These are phyloP conservation scores for Menidia menidia DNA, from an alignment of 2,797 vertebrate species.

Conservation along the genomic window DNA sequence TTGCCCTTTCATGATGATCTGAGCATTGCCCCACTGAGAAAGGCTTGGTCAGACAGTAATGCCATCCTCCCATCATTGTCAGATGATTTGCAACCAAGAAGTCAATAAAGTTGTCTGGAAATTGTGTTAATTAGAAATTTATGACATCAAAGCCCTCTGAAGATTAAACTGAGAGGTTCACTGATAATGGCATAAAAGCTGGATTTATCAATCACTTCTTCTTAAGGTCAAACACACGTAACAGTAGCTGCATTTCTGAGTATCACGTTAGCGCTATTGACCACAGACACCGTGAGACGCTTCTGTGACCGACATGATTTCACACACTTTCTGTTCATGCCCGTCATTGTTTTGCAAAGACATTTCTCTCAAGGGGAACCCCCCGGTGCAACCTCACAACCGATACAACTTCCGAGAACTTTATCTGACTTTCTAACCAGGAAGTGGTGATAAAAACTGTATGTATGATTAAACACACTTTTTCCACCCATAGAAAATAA, in stretches of 20 bases:
- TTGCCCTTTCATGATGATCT: constrained; percentile 60
- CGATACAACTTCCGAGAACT: constrained; percentile 25
- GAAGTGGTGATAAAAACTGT: too few species aligned
- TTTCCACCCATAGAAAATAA: constrained; percentile 23
- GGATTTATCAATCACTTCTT: constrained; percentile 30
- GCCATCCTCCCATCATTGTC: constrained; percentile 48
- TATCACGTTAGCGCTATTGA: constrained; percentile 10
- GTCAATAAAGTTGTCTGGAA: constrained; percentile 70
- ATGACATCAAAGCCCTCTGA: constrained; percentile 44
- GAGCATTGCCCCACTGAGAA: constrained; percentile 53
- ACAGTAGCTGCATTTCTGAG: constrained; percentile 19
- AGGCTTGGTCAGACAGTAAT: constrained; percentile 40
- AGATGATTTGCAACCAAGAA: constrained; percentile 66
- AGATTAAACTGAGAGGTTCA: constrained; percentile 39
- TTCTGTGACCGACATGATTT: constrained; percentile 8
- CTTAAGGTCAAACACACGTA: constrained; percentile 40
- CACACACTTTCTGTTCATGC: neutral
- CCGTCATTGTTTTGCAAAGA: neutral
- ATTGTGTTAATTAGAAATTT: constrained; percentile 69
- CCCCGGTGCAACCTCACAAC: constrained; percentile 13
- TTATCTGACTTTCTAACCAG: too few species aligned
- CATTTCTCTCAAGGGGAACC: neutral
- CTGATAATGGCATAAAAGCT: constrained; percentile 39
- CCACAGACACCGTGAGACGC: constrained; percentile 12
- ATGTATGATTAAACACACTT: too few species aligned